Evolutionary conservation across 2,888 invertebrate species (phyloP), one percentile per base, ranked within the genome.

Genomic region (Drosophila prolongata): DNA sequence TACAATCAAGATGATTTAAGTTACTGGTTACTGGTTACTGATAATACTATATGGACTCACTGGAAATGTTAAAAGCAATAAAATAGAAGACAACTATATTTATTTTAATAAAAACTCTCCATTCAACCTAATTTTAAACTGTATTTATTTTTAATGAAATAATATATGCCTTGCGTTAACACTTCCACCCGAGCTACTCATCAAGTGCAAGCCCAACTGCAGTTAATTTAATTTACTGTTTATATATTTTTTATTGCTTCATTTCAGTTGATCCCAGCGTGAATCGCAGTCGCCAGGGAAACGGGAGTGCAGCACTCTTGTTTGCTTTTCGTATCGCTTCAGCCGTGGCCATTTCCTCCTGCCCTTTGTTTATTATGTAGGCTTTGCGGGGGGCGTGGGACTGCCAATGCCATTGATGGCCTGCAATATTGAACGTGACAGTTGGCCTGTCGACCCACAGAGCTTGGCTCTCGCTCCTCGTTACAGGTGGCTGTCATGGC

Each of bases 381-480:
- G 62, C 71, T 76, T 67, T 78, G 60, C 62, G 74, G 73, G 57
- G 6, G 30, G 30, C 30, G 30, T 6, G 8, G 46, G 43, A 58
- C 54, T 72, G 67, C 67, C 64, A 56, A 66, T 78, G 65, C 68
- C 71, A 81, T 85, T 88, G 84, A 84, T 84, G 80, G 80, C 74
- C 78, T 79, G 85, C 84, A 76, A 79, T 86, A 87, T 87, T 77
- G 79, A 82, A 78, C 78, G 77, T 86, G 85, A 85, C 87, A 79
- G 71, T 80, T 67, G 74, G 76, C 67, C 67, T 54, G 72, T 67
- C 70, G 53, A 56, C 56, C 64, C 64, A 40, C 53, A 42, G 43
- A 53, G 30, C 50, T 38, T 27, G 34, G 24, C 43, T 49, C 43
- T 8, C 53, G 30, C 50, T 27, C 44, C 64, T 61, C 56, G 62